phyloP scores from a whole-genome alignment of 2,888 invertebrate genomes.

The Torymus tubicola region DNA sequence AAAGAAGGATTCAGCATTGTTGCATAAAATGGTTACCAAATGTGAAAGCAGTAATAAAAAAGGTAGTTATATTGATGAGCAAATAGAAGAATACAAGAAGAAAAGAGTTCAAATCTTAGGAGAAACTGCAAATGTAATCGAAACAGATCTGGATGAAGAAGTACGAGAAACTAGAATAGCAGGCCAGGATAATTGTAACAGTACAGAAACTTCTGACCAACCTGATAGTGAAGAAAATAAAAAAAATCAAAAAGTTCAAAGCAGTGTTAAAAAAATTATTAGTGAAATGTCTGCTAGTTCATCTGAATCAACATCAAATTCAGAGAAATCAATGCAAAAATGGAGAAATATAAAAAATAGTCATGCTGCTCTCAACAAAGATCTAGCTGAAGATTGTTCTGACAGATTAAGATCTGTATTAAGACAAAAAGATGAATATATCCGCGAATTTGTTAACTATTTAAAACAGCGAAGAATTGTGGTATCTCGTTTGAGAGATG shows the following conservation, averaged over 20 bases:
- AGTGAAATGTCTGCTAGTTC: conserved; percentile 19
- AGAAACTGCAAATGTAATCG: conserved; percentile 48
- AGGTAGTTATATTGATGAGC: conserved; percentile 68
- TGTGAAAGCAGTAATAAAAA: conserved; percentile 16
- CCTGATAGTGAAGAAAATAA: neutral
- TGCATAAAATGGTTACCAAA: conserved; percentile 20
- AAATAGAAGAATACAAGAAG: conserved; percentile 74
- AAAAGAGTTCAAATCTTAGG: conserved; percentile 72
- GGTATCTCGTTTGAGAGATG: conserved; percentile 70
- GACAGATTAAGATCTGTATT: conserved; percentile 68
- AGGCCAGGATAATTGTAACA: neutral
- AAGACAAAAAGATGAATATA: conserved; percentile 63
- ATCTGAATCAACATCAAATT: conserved; percentile 42
- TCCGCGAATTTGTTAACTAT: conserved; percentile 70
- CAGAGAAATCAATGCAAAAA: conserved; percentile 65
- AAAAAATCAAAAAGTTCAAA: conserved; percentile 62
- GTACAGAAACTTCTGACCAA: neutral
- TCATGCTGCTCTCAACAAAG: conserved; percentile 64
- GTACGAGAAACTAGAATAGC: conserved; percentile 29
- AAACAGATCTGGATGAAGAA: conserved; percentile 50
- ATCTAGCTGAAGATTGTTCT: conserved; percentile 66
- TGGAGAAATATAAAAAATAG: conserved; percentile 69
- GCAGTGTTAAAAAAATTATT: conserved; percentile 11
- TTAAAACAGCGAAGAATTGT: conserved; percentile 72
- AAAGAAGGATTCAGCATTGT: conserved; percentile 6